A percentile compares a stretch with the other conserved stretches of the same genome.
Conservation (phyloP, 2,113 vertebrate genomes). For the Mesitornis unicolor region DNA sequence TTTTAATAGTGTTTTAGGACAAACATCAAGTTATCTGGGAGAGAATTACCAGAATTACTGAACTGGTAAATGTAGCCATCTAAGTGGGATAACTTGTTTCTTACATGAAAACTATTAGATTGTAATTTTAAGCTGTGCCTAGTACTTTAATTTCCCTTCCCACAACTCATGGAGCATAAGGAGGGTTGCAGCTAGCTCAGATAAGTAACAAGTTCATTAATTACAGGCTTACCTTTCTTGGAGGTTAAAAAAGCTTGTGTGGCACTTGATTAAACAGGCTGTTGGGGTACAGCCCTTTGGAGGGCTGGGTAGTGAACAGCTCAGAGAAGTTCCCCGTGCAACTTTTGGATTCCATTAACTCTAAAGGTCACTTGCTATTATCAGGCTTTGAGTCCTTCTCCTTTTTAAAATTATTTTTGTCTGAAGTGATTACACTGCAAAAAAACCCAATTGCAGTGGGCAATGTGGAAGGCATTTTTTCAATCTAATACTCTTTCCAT, state of each 20-base stretch:
- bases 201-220: conserved; percentile 35
- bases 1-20: conserved; percentile 52
- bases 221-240: conserved; percentile 7
- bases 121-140: conserved; percentile 23
- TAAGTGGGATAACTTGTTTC: conserved; percentile 39
- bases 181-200: neutral
- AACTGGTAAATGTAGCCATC: conserved; percentile 39
- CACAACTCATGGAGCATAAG: neutral
- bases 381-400: neutral
- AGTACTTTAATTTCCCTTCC: conserved; percentile 10
- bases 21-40: conserved; percentile 57
- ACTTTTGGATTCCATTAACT: neutral
- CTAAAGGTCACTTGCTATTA: neutral
- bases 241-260: neutral
- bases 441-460: neutral
- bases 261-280: neutral
- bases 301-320: neutral
- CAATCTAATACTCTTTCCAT: neutral
- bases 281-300: neutral
- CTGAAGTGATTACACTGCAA: neutral
- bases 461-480: neutral
- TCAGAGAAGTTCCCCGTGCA: neutral
- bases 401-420: neutral
- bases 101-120: conserved; percentile 27
- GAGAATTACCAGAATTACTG: conserved; percentile 46